Percentiles rank a stretch among this genome's conserved stretches.
phyloP scores from a whole-genome alignment of 2,797 vertebrate species.

The Typhlichthys subterraneus region DNA sequence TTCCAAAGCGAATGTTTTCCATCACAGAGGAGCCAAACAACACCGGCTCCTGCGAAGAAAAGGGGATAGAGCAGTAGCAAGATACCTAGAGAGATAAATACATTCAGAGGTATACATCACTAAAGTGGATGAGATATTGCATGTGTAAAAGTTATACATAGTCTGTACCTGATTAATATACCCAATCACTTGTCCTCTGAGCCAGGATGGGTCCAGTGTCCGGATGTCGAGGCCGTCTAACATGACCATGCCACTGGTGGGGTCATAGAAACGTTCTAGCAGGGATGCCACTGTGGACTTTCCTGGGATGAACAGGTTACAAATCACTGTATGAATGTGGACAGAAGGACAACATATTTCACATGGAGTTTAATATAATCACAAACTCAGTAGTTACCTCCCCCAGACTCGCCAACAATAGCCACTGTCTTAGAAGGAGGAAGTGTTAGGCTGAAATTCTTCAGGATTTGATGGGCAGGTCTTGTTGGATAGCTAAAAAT shows the following conservation, averaged over 20 bases:
- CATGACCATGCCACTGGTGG: constrained; percentile 79
- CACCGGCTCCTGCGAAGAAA: constrained; percentile 85
- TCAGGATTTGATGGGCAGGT: constrained; percentile 82
- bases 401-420: constrained; percentile 93
- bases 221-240: constrained; percentile 87
- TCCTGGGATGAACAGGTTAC: constrained; percentile 66
- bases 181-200: constrained; percentile 89
- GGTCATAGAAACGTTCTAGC: constrained; percentile 95
- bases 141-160: not conserved
- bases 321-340: too few species aligned
- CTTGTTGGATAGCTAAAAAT: constrained; percentile 88
- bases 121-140: not conserved
- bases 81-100: not conserved
- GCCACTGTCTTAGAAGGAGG: constrained; percentile 88
- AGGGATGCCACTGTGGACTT: constrained; percentile 93
- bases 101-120: not conserved
- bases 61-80: not conserved
- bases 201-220: constrained; percentile 90
- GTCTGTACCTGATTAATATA: constrained; percentile 91
- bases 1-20: constrained; percentile 97
- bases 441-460: constrained; percentile 83
- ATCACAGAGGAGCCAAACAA: constrained; percentile 90
- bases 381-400: constrained; percentile 79
- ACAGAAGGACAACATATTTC: not conserved
- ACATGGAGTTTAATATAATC: not conserved